These are phyloP conservation scores for Barypeithes pellucidus DNA, from an alignment of 2,888 invertebrate genomes.

Conservation along the genomic window DNA sequence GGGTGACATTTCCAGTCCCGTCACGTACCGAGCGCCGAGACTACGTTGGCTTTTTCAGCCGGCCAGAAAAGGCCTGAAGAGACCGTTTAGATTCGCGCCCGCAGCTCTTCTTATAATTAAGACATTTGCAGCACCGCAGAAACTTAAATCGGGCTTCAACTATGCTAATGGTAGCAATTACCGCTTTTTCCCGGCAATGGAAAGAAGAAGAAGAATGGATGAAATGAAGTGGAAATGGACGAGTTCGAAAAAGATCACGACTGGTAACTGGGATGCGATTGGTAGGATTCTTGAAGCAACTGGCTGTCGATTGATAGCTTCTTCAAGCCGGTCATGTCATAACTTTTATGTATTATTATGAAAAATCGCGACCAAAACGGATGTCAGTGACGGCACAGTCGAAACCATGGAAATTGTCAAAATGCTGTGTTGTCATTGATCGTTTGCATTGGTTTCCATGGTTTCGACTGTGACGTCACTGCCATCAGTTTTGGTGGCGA, in stretches of 20 bases:
- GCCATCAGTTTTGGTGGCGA: too few species aligned
- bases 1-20: conserved; percentile 1
- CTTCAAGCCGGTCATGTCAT: neutral
- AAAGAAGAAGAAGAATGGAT: conserved; percentile 30
- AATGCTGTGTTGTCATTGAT: too few species aligned
- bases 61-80: conserved; percentile 68
- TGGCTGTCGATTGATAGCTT: conserved; percentile 4
- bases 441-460: too few species aligned
- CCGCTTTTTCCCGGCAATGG: conserved; percentile 37
- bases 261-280: conserved; percentile 5
- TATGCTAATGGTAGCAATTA: conserved; percentile 68
- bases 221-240: conserved; percentile 36
- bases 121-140: conserved; percentile 66
- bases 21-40: conserved; percentile 42
- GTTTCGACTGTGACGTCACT: too few species aligned
- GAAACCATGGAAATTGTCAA: too few species aligned
- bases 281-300: conserved; percentile 17
- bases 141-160: conserved; percentile 70
- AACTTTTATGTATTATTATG: too few species aligned
- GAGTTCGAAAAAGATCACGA: conserved; percentile 26
- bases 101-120: conserved; percentile 69
- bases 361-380: too few species aligned
- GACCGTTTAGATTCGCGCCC: conserved; percentile 71
- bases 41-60: conserved; percentile 36
- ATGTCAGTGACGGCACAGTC: too few species aligned